Evolutionary conservation across 2,113 vertebrate species (phyloP).

Genomic region (Chauna torquata): DNA sequence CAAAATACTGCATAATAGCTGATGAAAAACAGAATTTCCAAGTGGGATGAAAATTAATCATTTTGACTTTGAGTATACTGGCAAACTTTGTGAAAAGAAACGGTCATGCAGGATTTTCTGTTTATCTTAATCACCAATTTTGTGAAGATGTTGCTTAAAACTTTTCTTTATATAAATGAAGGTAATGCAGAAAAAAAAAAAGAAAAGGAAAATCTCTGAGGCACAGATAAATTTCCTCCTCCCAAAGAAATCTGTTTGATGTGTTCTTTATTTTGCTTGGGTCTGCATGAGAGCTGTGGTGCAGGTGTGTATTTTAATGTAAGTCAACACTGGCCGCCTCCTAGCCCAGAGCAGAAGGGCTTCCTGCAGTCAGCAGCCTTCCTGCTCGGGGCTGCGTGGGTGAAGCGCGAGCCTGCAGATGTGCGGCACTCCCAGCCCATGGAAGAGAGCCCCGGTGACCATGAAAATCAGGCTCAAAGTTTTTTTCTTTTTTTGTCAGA

Average conservation of each 20-base stretch:
- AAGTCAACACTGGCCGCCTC: neutral
- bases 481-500: neutral
- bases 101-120: neutral
- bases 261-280: neutral
- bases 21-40: conserved; percentile 18
- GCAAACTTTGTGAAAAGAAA: neutral
- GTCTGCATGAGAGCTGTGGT: neutral
- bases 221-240: neutral
- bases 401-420: neutral
- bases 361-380: neutral
- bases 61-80: neutral
- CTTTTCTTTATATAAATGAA: neutral
- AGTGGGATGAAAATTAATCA: neutral
- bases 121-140: neutral
- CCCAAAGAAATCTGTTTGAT: neutral
- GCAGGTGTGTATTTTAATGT: neutral
- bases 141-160: neutral
- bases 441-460: neutral
- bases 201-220: neutral
- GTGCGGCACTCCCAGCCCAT: neutral
- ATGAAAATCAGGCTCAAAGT: neutral
- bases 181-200: neutral
- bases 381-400: neutral
- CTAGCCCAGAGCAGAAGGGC: neutral
- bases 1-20: neutral